phyloP scores from a whole-genome alignment of 2,113 vertebrate genomes.

The Cochlearius cochlearius region DNA sequence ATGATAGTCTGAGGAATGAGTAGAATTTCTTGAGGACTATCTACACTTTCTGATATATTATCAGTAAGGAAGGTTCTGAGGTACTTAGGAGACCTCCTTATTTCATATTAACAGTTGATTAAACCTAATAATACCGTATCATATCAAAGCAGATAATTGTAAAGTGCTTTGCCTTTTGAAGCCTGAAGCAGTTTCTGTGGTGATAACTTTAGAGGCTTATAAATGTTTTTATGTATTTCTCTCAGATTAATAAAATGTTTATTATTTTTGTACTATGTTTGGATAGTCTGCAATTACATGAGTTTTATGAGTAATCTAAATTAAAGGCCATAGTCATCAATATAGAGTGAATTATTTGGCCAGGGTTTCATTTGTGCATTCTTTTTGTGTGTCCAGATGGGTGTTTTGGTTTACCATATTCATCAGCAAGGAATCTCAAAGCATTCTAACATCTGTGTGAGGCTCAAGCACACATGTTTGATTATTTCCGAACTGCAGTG shows the following conservation, averaged over 20 bases:
- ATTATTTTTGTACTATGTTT: constrained; percentile 14
- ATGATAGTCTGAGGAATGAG: neutral
- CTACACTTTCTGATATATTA: neutral
- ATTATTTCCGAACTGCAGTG: neutral
- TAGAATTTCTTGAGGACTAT: neutral
- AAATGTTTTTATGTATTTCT: neutral
- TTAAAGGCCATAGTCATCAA: constrained; percentile 26
- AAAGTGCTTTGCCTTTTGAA: constrained; percentile 2
- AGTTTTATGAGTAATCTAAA: constrained; percentile 42
- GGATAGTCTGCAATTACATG: constrained; percentile 39
- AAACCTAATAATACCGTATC: constrained; percentile 14
- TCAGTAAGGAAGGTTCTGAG: neutral
- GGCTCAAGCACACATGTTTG: neutral
- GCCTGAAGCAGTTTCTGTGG: neutral
- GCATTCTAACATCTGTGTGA: constrained; percentile 33
- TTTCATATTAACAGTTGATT: constrained; percentile 27
- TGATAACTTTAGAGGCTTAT: constrained; percentile 13
- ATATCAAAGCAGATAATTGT: constrained; percentile 12
- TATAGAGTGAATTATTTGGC: constrained; percentile 44
- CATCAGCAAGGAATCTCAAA: constrained; percentile 45
- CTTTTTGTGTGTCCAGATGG: constrained; percentile 59
- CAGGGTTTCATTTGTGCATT: constrained; percentile 28
- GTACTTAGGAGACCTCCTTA: neutral
- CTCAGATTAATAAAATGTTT: neutral
- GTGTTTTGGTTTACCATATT: constrained; percentile 39